phyloP scores from a whole-genome alignment of 2,113 vertebrate species.

The Lepus americanus region DNA sequence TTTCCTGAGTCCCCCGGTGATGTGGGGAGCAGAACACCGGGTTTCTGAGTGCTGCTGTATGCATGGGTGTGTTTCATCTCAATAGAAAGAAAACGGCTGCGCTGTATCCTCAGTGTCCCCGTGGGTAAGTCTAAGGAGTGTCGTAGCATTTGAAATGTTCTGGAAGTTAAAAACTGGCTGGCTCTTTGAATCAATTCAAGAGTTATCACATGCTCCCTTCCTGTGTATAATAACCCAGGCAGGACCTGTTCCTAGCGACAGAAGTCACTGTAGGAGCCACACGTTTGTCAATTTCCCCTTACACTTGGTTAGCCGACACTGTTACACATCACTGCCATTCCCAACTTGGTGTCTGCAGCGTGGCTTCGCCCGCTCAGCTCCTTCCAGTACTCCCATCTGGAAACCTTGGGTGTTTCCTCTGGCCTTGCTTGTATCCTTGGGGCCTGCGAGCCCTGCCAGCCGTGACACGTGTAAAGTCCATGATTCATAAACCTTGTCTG shows the following conservation, averaged over 20 bases:
- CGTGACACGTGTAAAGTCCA: not conserved
- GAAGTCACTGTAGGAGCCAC: conserved; percentile 44
- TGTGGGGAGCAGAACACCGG: accelerated
- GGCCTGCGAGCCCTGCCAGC: not conserved
- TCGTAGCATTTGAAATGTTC: conserved; percentile 70
- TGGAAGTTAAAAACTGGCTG: conserved; percentile 57
- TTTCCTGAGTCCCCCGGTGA: conserved; percentile 56
- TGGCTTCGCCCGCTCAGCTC: not conserved
- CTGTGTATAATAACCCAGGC: not conserved
- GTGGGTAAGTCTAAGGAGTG: conserved; percentile 71
- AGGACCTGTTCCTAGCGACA: conserved; percentile 25
- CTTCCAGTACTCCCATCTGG: not conserved
- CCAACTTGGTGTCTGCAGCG: not conserved
- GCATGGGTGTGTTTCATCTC: conserved; percentile 48
- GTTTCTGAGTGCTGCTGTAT: not conserved
- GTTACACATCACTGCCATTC: conserved; percentile 37
- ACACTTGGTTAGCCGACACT: conserved; percentile 41
- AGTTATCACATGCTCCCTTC: not conserved
- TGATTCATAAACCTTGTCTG: conserved; percentile 42
- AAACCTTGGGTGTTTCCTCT: not conserved
- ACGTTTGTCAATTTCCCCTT: conserved; percentile 60
- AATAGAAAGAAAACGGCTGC: conserved; percentile 81
- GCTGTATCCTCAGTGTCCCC: conserved; percentile 75
- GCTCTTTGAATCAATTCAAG: conserved; percentile 56
- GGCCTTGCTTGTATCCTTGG: not conserved